Conservation (phyloP, 2,888 invertebrate genomes). For the Volucella inanis region DNA sequence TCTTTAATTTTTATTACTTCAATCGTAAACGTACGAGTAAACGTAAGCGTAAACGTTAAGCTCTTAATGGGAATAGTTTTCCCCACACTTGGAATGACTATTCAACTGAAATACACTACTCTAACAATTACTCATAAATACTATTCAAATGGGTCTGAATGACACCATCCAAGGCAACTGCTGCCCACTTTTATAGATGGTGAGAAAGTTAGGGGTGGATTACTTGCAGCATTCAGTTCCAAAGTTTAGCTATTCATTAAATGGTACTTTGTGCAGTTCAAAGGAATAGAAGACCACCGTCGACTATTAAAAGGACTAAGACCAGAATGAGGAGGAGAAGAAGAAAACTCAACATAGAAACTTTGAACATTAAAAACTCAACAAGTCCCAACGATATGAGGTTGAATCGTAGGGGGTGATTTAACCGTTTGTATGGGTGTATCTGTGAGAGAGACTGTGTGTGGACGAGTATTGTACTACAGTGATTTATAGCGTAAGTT, state of each 20-base stretch:
- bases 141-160: conserved; percentile 15
- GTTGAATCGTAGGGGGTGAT: conserved; percentile 6
- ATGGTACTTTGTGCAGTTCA: conserved; percentile 68
- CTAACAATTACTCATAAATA: conserved; percentile 51
- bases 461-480: background rate
- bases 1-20: conserved; percentile 30
- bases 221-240: conserved; percentile 39
- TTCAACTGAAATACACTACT: conserved; percentile 31
- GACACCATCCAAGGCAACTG: background rate
- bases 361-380: conserved; percentile 73
- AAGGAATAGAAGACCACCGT: conserved; percentile 57
- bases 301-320: background rate
- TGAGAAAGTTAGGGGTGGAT: background rate
- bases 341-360: conserved; percentile 62
- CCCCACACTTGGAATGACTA: background rate
- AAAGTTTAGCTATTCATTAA: conserved; percentile 74
- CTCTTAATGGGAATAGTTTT: conserved; percentile 16
- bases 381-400: conserved; percentile 59
- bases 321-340: conserved; percentile 19
- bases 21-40: conserved; percentile 31
- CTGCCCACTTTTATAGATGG: background rate
- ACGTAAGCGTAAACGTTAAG: conserved; percentile 20
- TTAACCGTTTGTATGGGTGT: conserved; percentile 10
- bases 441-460: conserved; percentile 18
- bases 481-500: conserved; percentile 68